Conservation (phyloP, 2,113 vertebrate genomes). For the Hepsetus odoe region DNA sequence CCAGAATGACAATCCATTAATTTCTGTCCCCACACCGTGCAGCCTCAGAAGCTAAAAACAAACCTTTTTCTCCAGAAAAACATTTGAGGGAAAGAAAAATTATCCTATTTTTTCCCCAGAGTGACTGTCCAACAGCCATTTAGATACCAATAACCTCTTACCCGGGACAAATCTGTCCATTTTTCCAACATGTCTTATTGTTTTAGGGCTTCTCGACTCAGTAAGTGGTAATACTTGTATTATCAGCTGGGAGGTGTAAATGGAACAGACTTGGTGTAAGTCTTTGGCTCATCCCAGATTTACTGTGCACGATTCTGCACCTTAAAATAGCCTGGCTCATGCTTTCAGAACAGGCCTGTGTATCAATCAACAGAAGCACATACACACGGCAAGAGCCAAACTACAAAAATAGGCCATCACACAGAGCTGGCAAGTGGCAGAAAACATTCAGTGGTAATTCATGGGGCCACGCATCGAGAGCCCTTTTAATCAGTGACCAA, state of each 20-base stretch:
- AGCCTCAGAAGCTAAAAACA: constrained; percentile 39
- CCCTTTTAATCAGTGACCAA: constrained; percentile 12
- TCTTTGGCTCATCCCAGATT: constrained; percentile 37
- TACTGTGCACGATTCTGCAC: constrained; percentile 21
- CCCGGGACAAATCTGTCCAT: too few species aligned
- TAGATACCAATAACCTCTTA: too few species aligned
- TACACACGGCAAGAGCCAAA: constrained; percentile 54
- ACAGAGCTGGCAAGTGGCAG: constrained; percentile 16
- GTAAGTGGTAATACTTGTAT: constrained; percentile 45
- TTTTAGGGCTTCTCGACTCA: too few species aligned
- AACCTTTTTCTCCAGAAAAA: neutral
- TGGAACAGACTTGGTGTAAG: constrained; percentile 23
- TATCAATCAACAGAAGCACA: constrained; percentile 61
- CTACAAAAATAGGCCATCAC: constrained; percentile 63
- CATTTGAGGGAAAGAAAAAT: constrained; percentile 1
- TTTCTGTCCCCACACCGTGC: constrained; percentile 36
- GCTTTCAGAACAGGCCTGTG: constrained; percentile 47
- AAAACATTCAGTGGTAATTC: constrained; percentile 17
- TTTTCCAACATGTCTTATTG: too few species aligned
- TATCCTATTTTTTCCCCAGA: neutral
- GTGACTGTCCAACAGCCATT: neutral
- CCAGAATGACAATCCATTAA: constrained; percentile 47
- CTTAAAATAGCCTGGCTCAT: constrained; percentile 54
- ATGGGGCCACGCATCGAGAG: neutral
- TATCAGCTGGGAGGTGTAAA: constrained; percentile 16